A percentile compares a stretch with the other conserved stretches of the same genome.
phyloP scores from a whole-genome alignment of 1,140 invertebrate genomes.

The Megalonaias nervosa region DNA sequence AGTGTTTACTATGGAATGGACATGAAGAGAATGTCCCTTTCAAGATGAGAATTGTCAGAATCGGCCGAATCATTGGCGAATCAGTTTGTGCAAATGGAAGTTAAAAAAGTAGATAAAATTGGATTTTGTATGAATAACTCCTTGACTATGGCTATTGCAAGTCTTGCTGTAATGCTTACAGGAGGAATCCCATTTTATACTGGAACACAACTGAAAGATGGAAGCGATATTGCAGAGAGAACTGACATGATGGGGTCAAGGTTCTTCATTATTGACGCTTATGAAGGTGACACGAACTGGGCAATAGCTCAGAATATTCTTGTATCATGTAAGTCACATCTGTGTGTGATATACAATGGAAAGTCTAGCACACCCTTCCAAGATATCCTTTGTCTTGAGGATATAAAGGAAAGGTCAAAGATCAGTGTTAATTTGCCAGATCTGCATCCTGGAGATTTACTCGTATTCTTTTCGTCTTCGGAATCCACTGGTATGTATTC shows the following conservation, averaged over 20 bases:
- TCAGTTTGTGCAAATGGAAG: neutral
- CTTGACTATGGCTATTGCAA: conserved; percentile 9
- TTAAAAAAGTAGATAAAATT: conserved; percentile 8
- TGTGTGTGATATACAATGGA: conserved; percentile 5
- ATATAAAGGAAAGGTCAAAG: neutral
- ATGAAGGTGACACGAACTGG: conserved; percentile 4
- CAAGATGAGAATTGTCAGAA: conserved; percentile 18
- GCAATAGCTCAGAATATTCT: conserved; percentile 4
- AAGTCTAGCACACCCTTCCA: neutral
- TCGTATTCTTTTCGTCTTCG: conserved; percentile 17
- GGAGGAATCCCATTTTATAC: neutral
- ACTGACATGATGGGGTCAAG: neutral
- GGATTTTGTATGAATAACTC: neutral
- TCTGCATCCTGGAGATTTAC: conserved; percentile 20
- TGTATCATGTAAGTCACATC: neutral
- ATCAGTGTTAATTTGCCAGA: neutral
- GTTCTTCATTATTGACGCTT: conserved; percentile 15
- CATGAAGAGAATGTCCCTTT: neutral
- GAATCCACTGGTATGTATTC: conserved; percentile 21
- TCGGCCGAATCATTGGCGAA: neutral
- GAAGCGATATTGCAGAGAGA: too few species aligned
- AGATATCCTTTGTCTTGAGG: neutral
- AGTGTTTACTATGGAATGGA: conserved; percentile 16
- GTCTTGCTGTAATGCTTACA: conserved; percentile 8
- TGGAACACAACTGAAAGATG: too few species aligned